Conservation (phyloP, 2,888 invertebrate species). For the Ochropleura leucogaster region DNA sequence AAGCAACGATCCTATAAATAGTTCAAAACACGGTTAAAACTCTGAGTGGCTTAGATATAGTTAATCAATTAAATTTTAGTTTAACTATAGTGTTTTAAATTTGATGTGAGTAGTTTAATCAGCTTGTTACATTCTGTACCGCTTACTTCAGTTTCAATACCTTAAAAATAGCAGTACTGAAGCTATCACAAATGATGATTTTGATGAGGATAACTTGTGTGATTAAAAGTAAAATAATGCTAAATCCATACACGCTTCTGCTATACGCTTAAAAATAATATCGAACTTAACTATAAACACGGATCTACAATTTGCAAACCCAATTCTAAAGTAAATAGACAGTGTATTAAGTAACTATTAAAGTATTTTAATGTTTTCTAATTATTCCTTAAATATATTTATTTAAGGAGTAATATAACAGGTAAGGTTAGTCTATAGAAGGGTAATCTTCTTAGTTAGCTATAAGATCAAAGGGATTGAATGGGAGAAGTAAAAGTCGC, state of each 20-base stretch:
- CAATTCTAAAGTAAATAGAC: neutral
- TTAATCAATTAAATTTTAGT: slow-evolving; percentile 14
- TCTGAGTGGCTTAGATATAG: slow-evolving; percentile 29
- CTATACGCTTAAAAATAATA: slow-evolving; percentile 40
- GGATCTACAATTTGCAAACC: slow-evolving; percentile 11
- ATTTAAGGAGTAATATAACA: neutral
- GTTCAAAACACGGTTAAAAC: neutral
- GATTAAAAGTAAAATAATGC: neutral
- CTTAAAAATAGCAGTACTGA: neutral
- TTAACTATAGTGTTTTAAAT: slow-evolving; percentile 21
- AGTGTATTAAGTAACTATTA: neutral
- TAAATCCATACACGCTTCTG: slow-evolving; percentile 43
- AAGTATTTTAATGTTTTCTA: slow-evolving; percentile 2
- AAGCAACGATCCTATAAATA: neutral
- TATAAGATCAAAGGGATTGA: slow-evolving; percentile 24
- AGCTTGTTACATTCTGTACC: slow-evolving; percentile 30
- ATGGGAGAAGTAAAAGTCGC: slow-evolving; percentile 48
- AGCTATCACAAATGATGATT: neutral
- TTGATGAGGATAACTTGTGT: neutral
- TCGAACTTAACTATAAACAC: slow-evolving; percentile 3
- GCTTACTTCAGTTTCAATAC: slow-evolving; percentile 9
- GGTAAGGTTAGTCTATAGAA: neutral
- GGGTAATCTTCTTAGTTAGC: slow-evolving; percentile 9
- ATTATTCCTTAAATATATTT: slow-evolving; percentile 13
- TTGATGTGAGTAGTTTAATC: slow-evolving; percentile 16